Percentiles rank a stretch among this genome's conserved stretches.
These are phyloP conservation scores for Lissonota sp. DNA, from an alignment of 2,888 invertebrate species.

Conservation along the genomic window DNA sequence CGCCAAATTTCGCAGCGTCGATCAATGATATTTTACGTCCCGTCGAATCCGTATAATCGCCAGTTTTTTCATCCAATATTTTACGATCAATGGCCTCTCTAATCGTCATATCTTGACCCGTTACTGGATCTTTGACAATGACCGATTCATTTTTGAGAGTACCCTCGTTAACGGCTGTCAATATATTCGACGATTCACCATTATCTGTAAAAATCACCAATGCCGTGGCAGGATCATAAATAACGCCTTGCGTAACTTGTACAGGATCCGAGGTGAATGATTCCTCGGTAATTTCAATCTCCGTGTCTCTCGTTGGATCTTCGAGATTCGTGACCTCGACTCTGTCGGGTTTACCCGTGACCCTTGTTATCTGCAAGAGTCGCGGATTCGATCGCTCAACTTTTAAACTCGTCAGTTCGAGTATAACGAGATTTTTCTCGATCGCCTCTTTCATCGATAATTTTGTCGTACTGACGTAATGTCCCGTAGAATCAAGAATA, in stretches of 20 bases:
- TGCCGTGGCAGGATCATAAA: constrained; percentile 92
- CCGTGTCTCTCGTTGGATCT: constrained; percentile 82
- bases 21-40: constrained; percentile 89
- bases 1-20: constrained; percentile 91
- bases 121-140: constrained; percentile 89
- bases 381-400: constrained; percentile 86
- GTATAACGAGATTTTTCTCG: constrained; percentile 86
- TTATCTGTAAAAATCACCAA: constrained; percentile 90
- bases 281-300: constrained; percentile 84
- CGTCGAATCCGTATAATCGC: constrained; percentile 88
- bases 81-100: constrained; percentile 91
- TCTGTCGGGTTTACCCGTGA: constrained; percentile 89
- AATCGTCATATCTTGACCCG: constrained; percentile 88
- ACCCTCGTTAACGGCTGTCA: constrained; percentile 91
- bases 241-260: constrained; percentile 89
- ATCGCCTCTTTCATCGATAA: constrained; percentile 92
- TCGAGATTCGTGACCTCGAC: constrained; percentile 88
- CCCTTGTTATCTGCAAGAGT: constrained; percentile 89
- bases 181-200: constrained; percentile 89
- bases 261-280: constrained; percentile 87
- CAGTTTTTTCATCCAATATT: constrained; percentile 89
- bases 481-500: constrained; percentile 91
- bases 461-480: constrained; percentile 87
- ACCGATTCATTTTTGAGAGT: constrained; percentile 89
- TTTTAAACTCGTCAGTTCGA: constrained; percentile 85